A percentile compares a stretch with the other conserved stretches of the same genome.
phyloP scores from a whole-genome alignment of 2,888 invertebrate genomes.

The Taphrorychus bicolor region DNA sequence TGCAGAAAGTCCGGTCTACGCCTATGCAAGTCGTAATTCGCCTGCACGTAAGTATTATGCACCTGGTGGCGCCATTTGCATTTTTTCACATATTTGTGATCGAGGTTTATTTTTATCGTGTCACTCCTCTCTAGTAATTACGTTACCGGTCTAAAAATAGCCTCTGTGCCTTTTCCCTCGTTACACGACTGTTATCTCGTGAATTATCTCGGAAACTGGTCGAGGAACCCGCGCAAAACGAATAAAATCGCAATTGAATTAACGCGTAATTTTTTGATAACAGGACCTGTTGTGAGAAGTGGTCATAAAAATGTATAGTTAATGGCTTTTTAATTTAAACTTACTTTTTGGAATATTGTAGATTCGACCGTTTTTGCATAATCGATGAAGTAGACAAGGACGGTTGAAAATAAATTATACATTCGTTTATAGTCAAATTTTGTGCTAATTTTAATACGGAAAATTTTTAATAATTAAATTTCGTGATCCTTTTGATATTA shows the following conservation, averaged over 20 bases:
- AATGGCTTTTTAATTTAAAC: too few relatives aligned
- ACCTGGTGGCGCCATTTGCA: constrained; percentile 41
- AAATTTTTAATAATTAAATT: too few relatives aligned
- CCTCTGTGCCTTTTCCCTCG: constrained; percentile 1
- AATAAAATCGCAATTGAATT: constrained; percentile 25
- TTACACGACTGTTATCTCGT: constrained; percentile 20
- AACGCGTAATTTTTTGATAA: constrained; percentile 21
- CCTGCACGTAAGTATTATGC: constrained; percentile 23
- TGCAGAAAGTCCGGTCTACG: constrained; percentile 3
- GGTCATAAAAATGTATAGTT: too few relatives aligned
- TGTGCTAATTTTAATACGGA: too few relatives aligned
- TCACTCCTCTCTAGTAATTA: constrained; percentile 38
- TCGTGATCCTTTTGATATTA: too few relatives aligned
- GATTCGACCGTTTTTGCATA: neutral
- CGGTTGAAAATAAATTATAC: neutral
- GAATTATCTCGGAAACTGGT: constrained; percentile 28
- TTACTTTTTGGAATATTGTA: too few relatives aligned
- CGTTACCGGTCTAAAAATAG: constrained; percentile 35
- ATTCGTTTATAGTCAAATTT: neutral
- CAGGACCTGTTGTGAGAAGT: neutral
- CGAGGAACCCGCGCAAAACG: constrained; percentile 7
- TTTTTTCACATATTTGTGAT: constrained; percentile 41
- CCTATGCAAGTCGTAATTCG: constrained; percentile 9
- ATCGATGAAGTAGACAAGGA: neutral
- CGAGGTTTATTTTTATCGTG: constrained; percentile 39